phyloP scores from a whole-genome alignment of 2,797 vertebrate species.

The Stomatorhinus walkeri region DNA sequence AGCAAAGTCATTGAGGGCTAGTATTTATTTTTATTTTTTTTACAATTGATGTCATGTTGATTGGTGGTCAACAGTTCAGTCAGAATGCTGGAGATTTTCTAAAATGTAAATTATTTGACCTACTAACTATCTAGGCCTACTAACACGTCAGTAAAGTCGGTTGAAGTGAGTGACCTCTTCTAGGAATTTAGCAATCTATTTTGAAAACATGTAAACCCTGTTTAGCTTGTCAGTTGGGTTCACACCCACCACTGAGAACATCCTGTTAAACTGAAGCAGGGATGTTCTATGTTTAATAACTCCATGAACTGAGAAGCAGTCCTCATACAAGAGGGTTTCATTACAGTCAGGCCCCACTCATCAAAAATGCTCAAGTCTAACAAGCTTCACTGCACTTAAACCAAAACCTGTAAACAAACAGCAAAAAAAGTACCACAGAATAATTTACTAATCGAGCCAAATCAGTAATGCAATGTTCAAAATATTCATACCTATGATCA shows the following conservation, averaged over 20 bases:
- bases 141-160: not conserved
- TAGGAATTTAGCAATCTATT: not conserved
- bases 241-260: not conserved
- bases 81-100: not conserved
- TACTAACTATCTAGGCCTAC: not conserved
- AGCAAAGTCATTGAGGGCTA: not conserved
- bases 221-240: not conserved
- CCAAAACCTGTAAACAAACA: not conserved
- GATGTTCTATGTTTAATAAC: not conserved
- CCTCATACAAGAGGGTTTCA: not conserved
- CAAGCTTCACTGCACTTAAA: not conserved
- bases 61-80: not conserved
- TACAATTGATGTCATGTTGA: not conserved
- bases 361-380: not conserved
- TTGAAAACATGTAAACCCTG: not conserved
- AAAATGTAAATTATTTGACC: not conserved
- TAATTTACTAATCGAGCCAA: not conserved
- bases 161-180: not conserved
- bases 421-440: not conserved
- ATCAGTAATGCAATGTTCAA: not conserved
- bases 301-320: not conserved
- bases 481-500: not conserved
- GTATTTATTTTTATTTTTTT: not conserved
- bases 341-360: not conserved
- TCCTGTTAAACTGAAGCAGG: not conserved